Evolutionary conservation across 2,113 vertebrate species (phyloP).

Genomic region (Callipepla squamata): DNA sequence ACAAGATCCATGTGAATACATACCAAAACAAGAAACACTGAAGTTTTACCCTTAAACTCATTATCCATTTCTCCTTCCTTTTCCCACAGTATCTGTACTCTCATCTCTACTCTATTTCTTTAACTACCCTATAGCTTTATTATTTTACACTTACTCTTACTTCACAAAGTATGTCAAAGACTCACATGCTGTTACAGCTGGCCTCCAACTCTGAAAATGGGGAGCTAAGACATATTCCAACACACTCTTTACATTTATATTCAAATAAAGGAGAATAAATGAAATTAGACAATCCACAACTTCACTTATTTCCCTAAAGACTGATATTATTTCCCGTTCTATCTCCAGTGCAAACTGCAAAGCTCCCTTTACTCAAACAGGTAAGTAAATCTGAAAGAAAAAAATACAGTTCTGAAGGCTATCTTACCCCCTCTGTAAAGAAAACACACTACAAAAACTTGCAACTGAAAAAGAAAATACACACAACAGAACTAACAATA

Average conservation of each 20-base stretch:
- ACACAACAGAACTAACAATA: not conserved
- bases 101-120: not conserved
- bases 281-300: not conserved
- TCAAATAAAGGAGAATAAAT: not conserved
- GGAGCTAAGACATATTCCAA: not conserved
- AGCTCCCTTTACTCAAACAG: not conserved
- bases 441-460: not conserved
- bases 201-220: not conserved
- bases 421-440: not conserved
- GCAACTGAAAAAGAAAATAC: not conserved
- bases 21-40: not conserved
- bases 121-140: not conserved
- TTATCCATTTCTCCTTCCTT: not conserved
- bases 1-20: not conserved
- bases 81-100: not conserved
- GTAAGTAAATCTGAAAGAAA: not conserved
- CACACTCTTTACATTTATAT: not conserved
- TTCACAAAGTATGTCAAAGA: not conserved
- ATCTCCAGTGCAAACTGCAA: not conserved
- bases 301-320: not conserved
- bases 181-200: not conserved
- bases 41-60: not conserved
- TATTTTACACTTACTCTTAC: not conserved
- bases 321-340: not conserved
- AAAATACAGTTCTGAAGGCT: not conserved